Conservation (phyloP, 2,797 vertebrate genomes). For the Falco cherrug region DNA sequence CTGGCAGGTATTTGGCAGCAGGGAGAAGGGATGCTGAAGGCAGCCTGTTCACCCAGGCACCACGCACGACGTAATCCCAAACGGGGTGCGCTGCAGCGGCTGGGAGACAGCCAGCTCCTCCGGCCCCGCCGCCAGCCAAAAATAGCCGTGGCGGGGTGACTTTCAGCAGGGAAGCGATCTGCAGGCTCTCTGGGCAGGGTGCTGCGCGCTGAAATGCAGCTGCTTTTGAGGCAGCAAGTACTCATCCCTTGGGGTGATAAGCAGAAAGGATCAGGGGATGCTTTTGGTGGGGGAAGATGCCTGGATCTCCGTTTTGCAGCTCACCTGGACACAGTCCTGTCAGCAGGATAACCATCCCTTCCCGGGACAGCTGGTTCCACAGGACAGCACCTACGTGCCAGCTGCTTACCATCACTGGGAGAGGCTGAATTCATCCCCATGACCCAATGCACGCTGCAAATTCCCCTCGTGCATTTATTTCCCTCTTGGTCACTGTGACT, state of each 20-base stretch:
- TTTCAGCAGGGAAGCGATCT: neutral
- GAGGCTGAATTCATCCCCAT: neutral
- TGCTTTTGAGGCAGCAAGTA: neutral
- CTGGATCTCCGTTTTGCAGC: neutral
- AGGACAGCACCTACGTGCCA: neutral
- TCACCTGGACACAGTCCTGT: neutral
- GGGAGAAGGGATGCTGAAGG: neutral
- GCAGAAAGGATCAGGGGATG: neutral
- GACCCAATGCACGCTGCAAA: neutral
- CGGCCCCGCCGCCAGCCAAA: neutral
- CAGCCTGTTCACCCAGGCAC: constrained; percentile 8
- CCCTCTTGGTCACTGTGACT: constrained; percentile 42
- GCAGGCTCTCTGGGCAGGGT: neutral
- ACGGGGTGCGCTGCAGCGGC: neutral
- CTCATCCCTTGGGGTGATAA: neutral
- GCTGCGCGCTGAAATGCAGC: neutral
- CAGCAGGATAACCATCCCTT: neutral
- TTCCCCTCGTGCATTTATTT: constrained; percentile 29
- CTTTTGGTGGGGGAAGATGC: neutral
- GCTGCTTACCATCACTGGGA: neutral
- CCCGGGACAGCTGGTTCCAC: neutral
- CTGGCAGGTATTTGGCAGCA: neutral
- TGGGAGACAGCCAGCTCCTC: constrained; percentile 38
- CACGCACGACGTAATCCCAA: neutral
- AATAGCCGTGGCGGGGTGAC: constrained; percentile 14